Evolutionary conservation across 2,888 invertebrate genomes (phyloP).

Genomic region (Scaptomyza caliginosa): DNA sequence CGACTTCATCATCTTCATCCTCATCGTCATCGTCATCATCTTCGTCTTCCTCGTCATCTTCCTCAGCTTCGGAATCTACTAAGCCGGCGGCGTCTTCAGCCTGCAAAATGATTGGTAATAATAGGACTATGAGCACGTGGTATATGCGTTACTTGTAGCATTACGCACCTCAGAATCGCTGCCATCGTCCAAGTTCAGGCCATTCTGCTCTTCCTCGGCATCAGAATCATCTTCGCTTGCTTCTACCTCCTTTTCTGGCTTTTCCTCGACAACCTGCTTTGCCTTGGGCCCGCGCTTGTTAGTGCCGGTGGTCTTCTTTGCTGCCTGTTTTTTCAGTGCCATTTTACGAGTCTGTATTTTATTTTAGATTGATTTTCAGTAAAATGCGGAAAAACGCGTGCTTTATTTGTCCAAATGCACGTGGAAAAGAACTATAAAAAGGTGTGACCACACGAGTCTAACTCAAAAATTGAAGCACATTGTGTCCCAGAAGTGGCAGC

Average conservation of each 20-base stretch:
- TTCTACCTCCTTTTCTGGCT: conserved; percentile 30
- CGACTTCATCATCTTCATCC: conserved; percentile 38
- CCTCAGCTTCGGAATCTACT: conserved; percentile 36
- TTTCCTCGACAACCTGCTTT: conserved; percentile 30
- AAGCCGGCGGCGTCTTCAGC: conserved; percentile 23
- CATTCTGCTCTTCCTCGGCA: conserved; percentile 37
- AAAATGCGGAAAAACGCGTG: conserved; percentile 45
- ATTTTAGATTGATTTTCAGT: not conserved
- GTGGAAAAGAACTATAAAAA: conserved; percentile 49
- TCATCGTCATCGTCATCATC: conserved; percentile 41
- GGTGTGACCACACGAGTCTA: conserved; percentile 19
- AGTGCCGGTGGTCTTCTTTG: conserved; percentile 27
- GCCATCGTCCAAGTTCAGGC: conserved; percentile 28
- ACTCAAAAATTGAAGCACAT: not conserved
- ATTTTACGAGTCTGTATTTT: conserved; percentile 38
- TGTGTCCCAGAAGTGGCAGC: conserved; percentile 24
- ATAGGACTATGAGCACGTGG: conserved; percentile 5
- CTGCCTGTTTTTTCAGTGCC: conserved; percentile 61
- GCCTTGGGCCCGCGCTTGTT: conserved; percentile 49
- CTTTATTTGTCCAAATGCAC: conserved; percentile 39
- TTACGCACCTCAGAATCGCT: conserved; percentile 59
- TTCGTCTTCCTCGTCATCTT: conserved; percentile 36
- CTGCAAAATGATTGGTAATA: conserved; percentile 7
- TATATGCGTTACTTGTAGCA: not conserved
- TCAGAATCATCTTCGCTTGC: conserved; percentile 59